Evolutionary conservation across 2,797 vertebrate genomes (phyloP).

Genomic region (Sardinella longiceps): DNA sequence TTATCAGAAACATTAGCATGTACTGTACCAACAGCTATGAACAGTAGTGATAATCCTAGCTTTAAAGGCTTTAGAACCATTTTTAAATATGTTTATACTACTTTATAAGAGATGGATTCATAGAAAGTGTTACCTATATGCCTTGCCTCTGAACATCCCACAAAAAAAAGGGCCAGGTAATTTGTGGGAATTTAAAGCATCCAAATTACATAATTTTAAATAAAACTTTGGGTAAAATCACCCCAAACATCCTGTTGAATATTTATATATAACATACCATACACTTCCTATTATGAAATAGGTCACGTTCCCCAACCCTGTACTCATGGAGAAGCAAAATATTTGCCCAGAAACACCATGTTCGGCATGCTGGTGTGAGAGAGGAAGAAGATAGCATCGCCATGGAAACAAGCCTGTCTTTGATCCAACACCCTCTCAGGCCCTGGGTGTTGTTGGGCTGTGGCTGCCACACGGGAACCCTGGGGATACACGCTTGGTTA

Average conservation of each 20-base stretch:
- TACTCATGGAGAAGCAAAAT: background rate
- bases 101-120: too few relatives aligned
- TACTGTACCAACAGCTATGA: too few relatives aligned
- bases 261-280: background rate
- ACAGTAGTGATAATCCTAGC: too few relatives aligned
- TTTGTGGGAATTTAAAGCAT: background rate
- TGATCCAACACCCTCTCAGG: conserved; percentile 12
- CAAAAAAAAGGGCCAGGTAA: background rate
- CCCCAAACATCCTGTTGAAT: background rate
- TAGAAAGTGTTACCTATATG: too few relatives aligned
- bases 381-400: background rate
- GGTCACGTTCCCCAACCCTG: background rate
- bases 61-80: too few relatives aligned
- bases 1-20: too few relatives aligned
- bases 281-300: background rate
- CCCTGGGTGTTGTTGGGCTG: background rate
- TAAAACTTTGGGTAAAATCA: background rate
- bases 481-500: background rate
- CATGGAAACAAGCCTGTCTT: conserved; percentile 17
- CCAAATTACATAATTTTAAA: background rate
- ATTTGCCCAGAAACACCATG: conserved; percentile 1
- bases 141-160: background rate
- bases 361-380: background rate
- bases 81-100: too few relatives aligned
- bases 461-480: background rate